Percentiles rank a stretch among this genome's conserved stretches.
Evolutionary conservation across 92 coral and sea anemone genomes (phyloP).

Genomic region (Bergia sp.): DNA sequence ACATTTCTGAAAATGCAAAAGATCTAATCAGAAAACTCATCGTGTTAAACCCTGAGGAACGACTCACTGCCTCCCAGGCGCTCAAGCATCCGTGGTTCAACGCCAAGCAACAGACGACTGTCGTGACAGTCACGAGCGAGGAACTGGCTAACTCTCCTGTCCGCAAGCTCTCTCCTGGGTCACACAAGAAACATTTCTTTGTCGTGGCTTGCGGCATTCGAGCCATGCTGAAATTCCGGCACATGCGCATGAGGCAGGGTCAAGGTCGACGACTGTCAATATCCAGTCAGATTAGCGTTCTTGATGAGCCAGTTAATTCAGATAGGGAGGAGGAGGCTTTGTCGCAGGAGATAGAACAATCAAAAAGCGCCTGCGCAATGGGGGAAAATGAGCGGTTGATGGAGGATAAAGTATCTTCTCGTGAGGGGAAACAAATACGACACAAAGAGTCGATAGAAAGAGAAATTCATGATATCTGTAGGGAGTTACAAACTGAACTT

Average conservation of each 20-base stretch:
- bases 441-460: constrained; percentile 19
- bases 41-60: constrained; percentile 62
- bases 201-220: constrained; percentile 42
- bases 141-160: constrained; percentile 36
- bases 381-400: not conserved
- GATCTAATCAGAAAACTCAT: constrained; percentile 80
- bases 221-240: constrained; percentile 48
- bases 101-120: constrained; percentile 38
- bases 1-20: constrained; percentile 71
- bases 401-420: not conserved
- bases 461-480: constrained; percentile 31
- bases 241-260: constrained; percentile 36
- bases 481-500: constrained; percentile 28
- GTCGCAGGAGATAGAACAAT: not conserved
- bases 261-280: constrained; percentile 33
- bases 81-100: constrained; percentile 71
- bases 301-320: not conserved
- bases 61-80: constrained; percentile 85
- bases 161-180: constrained; percentile 37
- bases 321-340: not conserved
- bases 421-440: not conserved
- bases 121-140: constrained; percentile 40
- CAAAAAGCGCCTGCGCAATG: not conserved
- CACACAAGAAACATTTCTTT: constrained; percentile 45
- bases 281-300: not conserved